Base-by-base conservation (phyloP, 2,113 vertebrate genomes). In the Empidonax alnorum region DNA sequence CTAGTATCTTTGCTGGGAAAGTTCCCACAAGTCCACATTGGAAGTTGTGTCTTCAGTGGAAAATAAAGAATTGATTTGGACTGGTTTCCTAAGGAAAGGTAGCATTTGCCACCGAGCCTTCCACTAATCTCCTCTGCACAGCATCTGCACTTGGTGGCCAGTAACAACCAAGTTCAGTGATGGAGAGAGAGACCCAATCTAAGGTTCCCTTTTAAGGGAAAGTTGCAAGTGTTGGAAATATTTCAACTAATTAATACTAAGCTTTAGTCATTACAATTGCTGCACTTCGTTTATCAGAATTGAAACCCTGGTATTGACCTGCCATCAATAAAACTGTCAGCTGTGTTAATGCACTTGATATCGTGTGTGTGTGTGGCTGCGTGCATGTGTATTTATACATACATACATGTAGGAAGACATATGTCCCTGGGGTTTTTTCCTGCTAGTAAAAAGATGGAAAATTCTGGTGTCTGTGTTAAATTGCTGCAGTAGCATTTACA, bases 161-260 rank as follows among this genome's bases (percentile, higher is more conserved):
- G 18, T 80, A 67, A 44, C 55, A 67, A 41, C 33, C 21, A 50
- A 59, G 19, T 72, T 89, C 39, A 69, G 1, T 47, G 56, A 77
- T 77, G 56, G 33, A 93, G 69, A 5, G 0, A 74, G 68, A 61
- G 14, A 78, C 33, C 10, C 56, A 72, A 1, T 44, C 35, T 56
- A 21, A 87, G 17, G 41, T 91, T 96, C 50, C 86, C 86, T 93
- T 97, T 90, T 87, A 95, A 93, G 93, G 86, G 30, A 94, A 77
- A 49, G 56, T 84, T 95, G 69, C 41, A 93, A 78, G 61, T 31
- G 15, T 67, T 93, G 93, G 91, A 94, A 93, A 56, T 90, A 84
- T 6, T 90, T 94, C 73, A 86, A 11, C 39, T 82, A 78, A 94
- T 96, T 65, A 7, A 86, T 80, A 63, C 39, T 66, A 81, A 63